Percentiles rank a stretch among this genome's conserved stretches.
phyloP scores from a whole-genome alignment of 2,797 vertebrate species.

The Cygnus olor region DNA sequence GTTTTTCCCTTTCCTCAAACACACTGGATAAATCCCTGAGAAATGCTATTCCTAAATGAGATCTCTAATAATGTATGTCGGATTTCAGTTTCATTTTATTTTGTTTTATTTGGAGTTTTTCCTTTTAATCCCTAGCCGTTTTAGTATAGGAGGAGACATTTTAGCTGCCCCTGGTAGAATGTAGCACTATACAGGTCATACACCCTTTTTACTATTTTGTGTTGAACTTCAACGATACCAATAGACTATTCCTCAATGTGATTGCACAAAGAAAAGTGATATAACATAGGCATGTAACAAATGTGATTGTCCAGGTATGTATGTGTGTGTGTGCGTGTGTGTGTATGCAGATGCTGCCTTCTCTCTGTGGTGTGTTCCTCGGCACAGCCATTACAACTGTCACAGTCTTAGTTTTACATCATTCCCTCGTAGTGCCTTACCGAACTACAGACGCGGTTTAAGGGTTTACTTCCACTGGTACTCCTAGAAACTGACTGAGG shows the following conservation, averaged over 20 bases:
- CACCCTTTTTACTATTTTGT: slow-evolving; percentile 81
- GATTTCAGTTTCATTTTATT: slow-evolving; percentile 77
- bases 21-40: slow-evolving; percentile 81
- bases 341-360: slow-evolving; percentile 80
- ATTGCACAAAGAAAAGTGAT: slow-evolving; percentile 92
- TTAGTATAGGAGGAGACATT: slow-evolving; percentile 76
- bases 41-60: slow-evolving; percentile 75
- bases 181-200: slow-evolving; percentile 86
- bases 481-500: slow-evolving; percentile 82
- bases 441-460: slow-evolving; percentile 86
- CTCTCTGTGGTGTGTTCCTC: slow-evolving; percentile 83
- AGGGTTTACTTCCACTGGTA: slow-evolving; percentile 88
- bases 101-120: slow-evolving; percentile 79
- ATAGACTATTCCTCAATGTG: slow-evolving; percentile 90
- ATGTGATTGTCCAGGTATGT: slow-evolving; percentile 88
- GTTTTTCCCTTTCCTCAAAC: slow-evolving; percentile 51
- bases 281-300: slow-evolving; percentile 92
- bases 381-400: slow-evolving; percentile 79
- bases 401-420: slow-evolving; percentile 88
- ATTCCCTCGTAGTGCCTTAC: slow-evolving; percentile 99
- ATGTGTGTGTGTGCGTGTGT: neutral
- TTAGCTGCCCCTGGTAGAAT: slow-evolving; percentile 87
- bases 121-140: slow-evolving; percentile 53
- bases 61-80: slow-evolving; percentile 87
- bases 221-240: slow-evolving; percentile 87